Evolutionary conservation across 2,113 vertebrate genomes (phyloP), one percentile per base, ranked within the genome.

Genomic region (Nothocercus nigrocapillus): DNA sequence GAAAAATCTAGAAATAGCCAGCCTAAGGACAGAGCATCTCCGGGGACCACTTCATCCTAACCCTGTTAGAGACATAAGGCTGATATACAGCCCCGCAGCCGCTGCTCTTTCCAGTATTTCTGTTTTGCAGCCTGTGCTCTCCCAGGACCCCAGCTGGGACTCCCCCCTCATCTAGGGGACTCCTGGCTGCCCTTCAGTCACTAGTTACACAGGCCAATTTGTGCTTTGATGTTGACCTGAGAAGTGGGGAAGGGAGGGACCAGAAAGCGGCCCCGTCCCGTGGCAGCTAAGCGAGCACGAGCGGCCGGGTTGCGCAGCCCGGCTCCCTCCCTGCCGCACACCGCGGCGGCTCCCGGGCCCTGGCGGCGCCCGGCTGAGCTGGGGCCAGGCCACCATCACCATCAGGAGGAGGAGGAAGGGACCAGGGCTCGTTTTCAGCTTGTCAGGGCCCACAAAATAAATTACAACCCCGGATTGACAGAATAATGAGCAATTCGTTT

Each of bases 401-500:
- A n/a, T n/a, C n/a, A 95, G 56, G 2, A 86, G 87, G 85, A 22
- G 58, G 74, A 88, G 62, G 38, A 77, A 82, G 86, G 82, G 54
- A 64, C 34, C 85, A 44, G 68, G 74, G 72, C 95, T 97, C 94
- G 86, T 95, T 97, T 98, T 88, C 94, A 86, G 84, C 96, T 94
- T 96, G 96, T 97, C 93, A 87, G 94, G 94, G 82, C 61, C 90
- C 61, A 54, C 89, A 93, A 96, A 95, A 97, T 95, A 94, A 98
- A 98, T 98, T 97, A 97, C 95, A 97, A 91, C 88, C 84, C 80
- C 70, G 66, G 93, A 96, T 95, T 91, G 97, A 97, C 95, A 98
- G 97, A 97, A 97, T 97, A 97, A 98, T 94, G 95, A 97, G 95
- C 92, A 92, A 97, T 96, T 97, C 96, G 96, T 97, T 97, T 97